phyloP scores from a whole-genome alignment of 1,140 invertebrate genomes.

The Drosophila ambigua region DNA sequence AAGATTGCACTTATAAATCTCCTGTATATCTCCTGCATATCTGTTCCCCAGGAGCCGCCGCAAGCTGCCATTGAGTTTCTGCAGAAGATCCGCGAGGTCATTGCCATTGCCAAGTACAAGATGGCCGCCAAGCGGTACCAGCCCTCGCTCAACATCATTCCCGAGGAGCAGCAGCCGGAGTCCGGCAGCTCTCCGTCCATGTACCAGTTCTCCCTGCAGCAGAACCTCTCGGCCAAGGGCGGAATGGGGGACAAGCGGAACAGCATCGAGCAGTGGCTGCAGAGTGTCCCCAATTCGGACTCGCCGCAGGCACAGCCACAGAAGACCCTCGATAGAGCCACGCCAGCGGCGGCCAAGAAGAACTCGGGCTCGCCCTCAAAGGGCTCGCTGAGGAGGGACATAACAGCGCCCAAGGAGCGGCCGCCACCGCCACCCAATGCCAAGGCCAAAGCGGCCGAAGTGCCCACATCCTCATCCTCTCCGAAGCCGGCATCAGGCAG shows the following conservation, averaged over 20 bases:
- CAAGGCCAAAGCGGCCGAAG: slow-evolving; percentile 28
- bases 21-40: not conserved
- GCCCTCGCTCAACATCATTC: slow-evolving; percentile 91
- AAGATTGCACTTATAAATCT: not conserved
- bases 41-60: slow-evolving; percentile 88
- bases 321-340: slow-evolving; percentile 23
- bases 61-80: slow-evolving; percentile 94
- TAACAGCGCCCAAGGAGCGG: slow-evolving; percentile 69
- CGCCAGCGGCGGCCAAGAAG: slow-evolving; percentile 30
- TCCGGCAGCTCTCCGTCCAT: slow-evolving; percentile 35
- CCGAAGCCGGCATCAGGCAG: slow-evolving; percentile 8
- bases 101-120: slow-evolving; percentile 93
- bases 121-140: slow-evolving; percentile 92
- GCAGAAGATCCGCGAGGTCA: slow-evolving; percentile 93
- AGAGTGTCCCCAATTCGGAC: slow-evolving; percentile 87
- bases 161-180: slow-evolving; percentile 88
- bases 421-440: slow-evolving; percentile 58
- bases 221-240: slow-evolving; percentile 66
- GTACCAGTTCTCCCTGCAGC: slow-evolving; percentile 68
- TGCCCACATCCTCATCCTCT: not conserved
- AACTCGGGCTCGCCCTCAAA: slow-evolving; percentile 38
- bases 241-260: slow-evolving; percentile 87
- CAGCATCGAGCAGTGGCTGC: slow-evolving; percentile 91
- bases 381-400: slow-evolving; percentile 45
- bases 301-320: not conserved